These are phyloP conservation scores for Xanthia togata DNA, from an alignment of 2,888 invertebrate species.

Conservation along the genomic window DNA sequence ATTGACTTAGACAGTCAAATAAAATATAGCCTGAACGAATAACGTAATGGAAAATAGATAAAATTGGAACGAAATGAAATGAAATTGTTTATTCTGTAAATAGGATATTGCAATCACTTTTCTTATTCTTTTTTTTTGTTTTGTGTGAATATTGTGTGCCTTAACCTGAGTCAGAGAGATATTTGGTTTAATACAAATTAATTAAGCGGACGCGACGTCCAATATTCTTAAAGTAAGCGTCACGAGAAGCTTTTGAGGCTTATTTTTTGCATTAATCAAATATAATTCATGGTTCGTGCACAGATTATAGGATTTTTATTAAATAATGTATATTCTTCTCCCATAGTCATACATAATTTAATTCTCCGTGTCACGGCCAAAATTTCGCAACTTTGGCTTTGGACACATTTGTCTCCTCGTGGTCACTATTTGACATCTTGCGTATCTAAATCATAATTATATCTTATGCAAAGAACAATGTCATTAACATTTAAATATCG, in stretches of 20 bases:
- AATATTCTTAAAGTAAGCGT: background rate
- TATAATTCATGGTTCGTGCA: background rate
- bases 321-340: conserved; percentile 15
- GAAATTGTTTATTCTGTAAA: no score
- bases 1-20: no score
- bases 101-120: no score
- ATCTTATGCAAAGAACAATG: conserved; percentile 34
- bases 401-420: conserved; percentile 35
- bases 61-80: no score
- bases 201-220: background rate
- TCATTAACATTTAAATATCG: conserved; percentile 36
- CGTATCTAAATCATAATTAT: conserved; percentile 30
- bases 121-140: no score
- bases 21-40: no score
- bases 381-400: conserved; percentile 30
- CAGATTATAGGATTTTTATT: conserved; percentile 13
- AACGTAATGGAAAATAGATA: no score
- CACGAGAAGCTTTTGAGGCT: background rate
- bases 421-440: conserved; percentile 39
- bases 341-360: conserved; percentile 24
- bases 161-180: no score
- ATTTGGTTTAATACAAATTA: background rate
- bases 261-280: background rate
- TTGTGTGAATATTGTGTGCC: no score
- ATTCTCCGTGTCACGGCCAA: conserved; percentile 39